These are phyloP conservation scores for Melipona quadrifasciata DNA, from an alignment of 1,140 invertebrate genomes.

Conservation along the genomic window DNA sequence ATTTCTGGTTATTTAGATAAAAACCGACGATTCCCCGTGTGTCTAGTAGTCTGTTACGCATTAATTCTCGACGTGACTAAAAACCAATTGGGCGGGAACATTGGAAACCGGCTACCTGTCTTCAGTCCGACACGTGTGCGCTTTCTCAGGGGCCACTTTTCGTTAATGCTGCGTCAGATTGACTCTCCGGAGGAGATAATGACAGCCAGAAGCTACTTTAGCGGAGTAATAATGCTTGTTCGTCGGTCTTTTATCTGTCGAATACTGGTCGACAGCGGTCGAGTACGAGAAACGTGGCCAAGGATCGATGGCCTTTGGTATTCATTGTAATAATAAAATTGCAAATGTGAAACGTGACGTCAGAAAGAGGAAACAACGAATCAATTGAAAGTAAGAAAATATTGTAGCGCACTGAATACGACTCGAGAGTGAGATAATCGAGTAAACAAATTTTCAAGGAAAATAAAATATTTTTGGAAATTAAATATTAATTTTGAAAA, in stretches of 20 bases:
- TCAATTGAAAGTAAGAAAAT: no score
- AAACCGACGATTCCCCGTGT: constrained; percentile 8
- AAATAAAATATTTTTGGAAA: no score
- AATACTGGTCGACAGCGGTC: constrained; percentile 4
- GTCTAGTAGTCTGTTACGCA: constrained; percentile 6
- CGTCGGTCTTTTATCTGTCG: not conserved
- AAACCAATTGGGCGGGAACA: constrained; percentile 22
- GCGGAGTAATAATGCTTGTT: constrained; percentile 31
- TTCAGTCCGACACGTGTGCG: constrained; percentile 41
- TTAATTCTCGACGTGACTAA: constrained; percentile 28
- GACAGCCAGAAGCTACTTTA: constrained; percentile 39
- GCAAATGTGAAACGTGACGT: not conserved
- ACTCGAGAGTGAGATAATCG: no score
- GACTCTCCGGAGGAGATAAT: constrained; percentile 37
- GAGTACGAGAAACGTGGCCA: not conserved
- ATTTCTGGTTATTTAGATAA: not conserved
- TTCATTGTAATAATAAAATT: constrained; percentile 13
- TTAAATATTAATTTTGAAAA: no score
- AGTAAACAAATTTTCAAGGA: no score
- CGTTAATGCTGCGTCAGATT: constrained; percentile 40
- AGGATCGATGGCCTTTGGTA: not conserved
- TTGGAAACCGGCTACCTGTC: constrained; percentile 57
- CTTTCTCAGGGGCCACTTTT: constrained; percentile 25
- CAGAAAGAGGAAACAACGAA: not conserved
- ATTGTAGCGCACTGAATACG: no score